phyloP scores from a whole-genome alignment of 2,888 invertebrate species.

The Panopea generosa region DNA sequence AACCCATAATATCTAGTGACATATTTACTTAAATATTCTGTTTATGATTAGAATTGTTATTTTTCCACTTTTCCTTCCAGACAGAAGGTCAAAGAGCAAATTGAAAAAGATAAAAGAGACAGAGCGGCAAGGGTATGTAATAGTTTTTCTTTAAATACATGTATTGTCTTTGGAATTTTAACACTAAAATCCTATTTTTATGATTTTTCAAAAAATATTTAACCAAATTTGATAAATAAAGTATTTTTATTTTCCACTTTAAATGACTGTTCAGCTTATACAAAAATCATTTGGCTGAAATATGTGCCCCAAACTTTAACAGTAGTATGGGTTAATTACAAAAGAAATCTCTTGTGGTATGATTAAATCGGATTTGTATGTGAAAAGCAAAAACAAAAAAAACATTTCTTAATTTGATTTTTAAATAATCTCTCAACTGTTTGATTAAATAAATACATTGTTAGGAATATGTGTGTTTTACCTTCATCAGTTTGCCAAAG shows the following conservation, averaged over 20 bases:
- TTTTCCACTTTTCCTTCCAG: constrained; percentile 69
- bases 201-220: not conserved
- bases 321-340: too few relatives aligned
- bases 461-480: constrained; percentile 85
- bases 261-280: not conserved
- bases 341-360: not conserved
- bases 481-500: constrained; percentile 54
- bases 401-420: too few relatives aligned
- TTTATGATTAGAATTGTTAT: too few relatives aligned
- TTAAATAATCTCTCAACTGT: too few relatives aligned
- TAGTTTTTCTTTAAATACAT: too few relatives aligned
- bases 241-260: too few relatives aligned
- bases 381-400: not conserved
- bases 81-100: constrained; percentile 93
- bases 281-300: not conserved
- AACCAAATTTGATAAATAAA: not conserved
- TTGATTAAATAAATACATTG: constrained; percentile 94
- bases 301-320: too few relatives aligned
- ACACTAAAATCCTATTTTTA: not conserved
- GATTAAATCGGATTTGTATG: not conserved
- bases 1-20: too few relatives aligned
- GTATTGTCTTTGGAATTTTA: too few relatives aligned
- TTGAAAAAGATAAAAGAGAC: constrained; percentile 95
- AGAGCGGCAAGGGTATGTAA: constrained; percentile 88
- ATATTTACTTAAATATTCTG: too few relatives aligned